Percentiles rank a stretch among this genome's conserved stretches.
Conservation (phyloP, 2,888 invertebrate species). For the Gibbula magus region DNA sequence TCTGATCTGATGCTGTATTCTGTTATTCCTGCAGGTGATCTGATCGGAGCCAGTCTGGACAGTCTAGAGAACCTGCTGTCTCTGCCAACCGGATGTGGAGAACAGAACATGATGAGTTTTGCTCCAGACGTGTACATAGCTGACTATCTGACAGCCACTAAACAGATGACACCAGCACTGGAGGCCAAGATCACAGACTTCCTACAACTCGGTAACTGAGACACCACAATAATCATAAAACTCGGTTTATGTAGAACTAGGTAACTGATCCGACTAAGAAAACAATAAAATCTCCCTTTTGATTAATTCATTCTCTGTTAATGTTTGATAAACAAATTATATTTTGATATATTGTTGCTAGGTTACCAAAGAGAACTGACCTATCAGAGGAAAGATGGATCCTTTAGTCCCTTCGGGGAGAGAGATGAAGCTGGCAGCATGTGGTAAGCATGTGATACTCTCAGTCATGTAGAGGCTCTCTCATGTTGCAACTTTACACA, state of each 20-base stretch:
- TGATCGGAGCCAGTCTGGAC: conserved; percentile 86
- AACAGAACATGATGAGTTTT: conserved; percentile 92
- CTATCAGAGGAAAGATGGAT: conserved; percentile 89
- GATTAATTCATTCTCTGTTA: no score
- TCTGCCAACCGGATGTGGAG: conserved; percentile 91
- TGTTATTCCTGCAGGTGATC: conserved; percentile 79
- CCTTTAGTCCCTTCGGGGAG: conserved; percentile 90
- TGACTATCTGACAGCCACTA: conserved; percentile 86
- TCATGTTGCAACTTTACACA: no score
- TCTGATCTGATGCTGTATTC: no score
- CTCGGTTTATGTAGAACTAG: no score
- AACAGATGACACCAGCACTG: conserved; percentile 81
- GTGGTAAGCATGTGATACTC: conserved; percentile 79
- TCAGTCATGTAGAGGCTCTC: no score
- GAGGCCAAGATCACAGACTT: conserved; percentile 80
- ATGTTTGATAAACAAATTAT: no score
- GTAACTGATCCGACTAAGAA: no score
- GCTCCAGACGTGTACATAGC: conserved; percentile 90
- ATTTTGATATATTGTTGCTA: conserved; percentile 43
- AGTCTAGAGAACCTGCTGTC: conserved; percentile 84
- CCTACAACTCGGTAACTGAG: conserved; percentile 81
- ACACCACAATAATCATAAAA: no score
- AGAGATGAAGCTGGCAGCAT: conserved; percentile 84
- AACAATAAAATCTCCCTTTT: no score
- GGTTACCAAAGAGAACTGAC: conserved; percentile 93